Evolutionary conservation across 2,797 vertebrate genomes (phyloP).

Genomic region (Leptatherina wallacei): DNA sequence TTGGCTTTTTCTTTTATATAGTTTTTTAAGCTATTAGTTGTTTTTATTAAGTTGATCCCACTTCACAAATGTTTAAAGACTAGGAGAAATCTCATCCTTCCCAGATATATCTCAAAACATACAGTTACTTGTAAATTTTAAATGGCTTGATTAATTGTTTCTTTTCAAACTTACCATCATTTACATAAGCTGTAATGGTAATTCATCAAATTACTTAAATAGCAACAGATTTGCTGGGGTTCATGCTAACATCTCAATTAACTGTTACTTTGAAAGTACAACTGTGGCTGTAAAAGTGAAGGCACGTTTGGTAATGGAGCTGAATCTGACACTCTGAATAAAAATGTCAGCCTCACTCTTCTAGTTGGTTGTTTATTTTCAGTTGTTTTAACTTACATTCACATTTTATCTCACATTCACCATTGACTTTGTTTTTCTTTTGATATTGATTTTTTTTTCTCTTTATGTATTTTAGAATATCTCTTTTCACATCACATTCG

Average conservation of each 20-base stretch:
- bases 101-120: too few relatives aligned
- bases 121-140: too few relatives aligned
- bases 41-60: too few relatives aligned
- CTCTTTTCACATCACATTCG: conserved; percentile 27
- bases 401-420: conserved; percentile 3
- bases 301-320: neutral
- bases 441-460: conserved; percentile 25
- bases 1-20: too few relatives aligned
- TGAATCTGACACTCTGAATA: conserved; percentile 22
- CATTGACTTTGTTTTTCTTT: neutral
- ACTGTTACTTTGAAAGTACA: neutral
- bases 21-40: too few relatives aligned
- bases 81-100: too few relatives aligned
- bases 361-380: conserved; percentile 19
- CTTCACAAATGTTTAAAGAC: too few relatives aligned
- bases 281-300: conserved; percentile 4
- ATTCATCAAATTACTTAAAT: conserved; percentile 17
- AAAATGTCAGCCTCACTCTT: conserved; percentile 29
- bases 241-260: conserved; percentile 9
- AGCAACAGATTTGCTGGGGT: conserved; percentile 11
- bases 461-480: conserved; percentile 31
- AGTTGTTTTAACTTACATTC: conserved; percentile 26
- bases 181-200: conserved; percentile 5
- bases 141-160: neutral
- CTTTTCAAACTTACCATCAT: conserved; percentile 24